Percentiles rank a stretch among this genome's conserved stretches.
Evolutionary conservation across 2,113 vertebrate genomes (phyloP).

Genomic region (Damaliscus lunatus): DNA sequence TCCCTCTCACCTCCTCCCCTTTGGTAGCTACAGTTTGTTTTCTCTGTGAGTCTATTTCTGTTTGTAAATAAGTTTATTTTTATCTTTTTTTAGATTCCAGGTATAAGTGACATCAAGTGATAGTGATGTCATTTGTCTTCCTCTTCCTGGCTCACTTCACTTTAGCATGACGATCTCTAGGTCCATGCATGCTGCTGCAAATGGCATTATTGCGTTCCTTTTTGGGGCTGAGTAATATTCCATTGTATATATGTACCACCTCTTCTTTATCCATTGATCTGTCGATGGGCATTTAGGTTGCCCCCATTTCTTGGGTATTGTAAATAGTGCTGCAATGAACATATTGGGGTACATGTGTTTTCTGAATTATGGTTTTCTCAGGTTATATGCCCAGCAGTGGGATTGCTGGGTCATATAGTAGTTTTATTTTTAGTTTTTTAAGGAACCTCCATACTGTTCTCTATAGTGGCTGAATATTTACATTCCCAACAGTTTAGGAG

Average conservation of each 20-base stretch:
- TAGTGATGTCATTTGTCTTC: not conserved
- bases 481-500: not conserved
- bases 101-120: no score
- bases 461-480: not conserved
- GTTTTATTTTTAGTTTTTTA: not conserved
- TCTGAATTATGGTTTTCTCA: not conserved
- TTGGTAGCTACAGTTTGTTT: not conserved
- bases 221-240: not conserved
- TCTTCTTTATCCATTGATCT: not conserved
- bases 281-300: not conserved
- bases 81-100: not conserved
- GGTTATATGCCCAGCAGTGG: not conserved
- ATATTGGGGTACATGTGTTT: not conserved
- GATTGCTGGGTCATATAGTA: not conserved
- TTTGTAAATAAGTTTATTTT: not conserved
- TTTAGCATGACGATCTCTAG: not conserved
- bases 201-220: not conserved
- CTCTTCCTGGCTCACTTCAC: not conserved
- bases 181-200: not conserved
- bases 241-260: no score
- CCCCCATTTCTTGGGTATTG: not conserved
- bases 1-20: not conserved
- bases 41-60: not conserved
- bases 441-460: not conserved
- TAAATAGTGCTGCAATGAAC: not conserved